Evolutionary conservation across 2,113 vertebrate species (phyloP).

Genomic region (Gadus chalcogrammus): DNA sequence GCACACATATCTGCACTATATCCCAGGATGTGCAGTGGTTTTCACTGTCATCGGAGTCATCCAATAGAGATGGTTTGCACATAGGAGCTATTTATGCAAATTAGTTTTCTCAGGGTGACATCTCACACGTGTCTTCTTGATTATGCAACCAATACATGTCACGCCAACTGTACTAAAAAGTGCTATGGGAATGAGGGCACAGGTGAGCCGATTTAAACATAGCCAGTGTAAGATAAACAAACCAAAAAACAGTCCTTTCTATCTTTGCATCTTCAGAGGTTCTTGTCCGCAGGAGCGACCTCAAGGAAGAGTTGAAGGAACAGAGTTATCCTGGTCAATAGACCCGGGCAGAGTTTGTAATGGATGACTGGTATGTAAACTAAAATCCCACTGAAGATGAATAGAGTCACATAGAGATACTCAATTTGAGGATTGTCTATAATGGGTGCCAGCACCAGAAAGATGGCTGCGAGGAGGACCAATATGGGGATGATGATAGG

Average conservation of each 20-base stretch:
- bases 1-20: too few species aligned
- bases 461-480: conserved; percentile 75
- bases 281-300: conserved; percentile 77
- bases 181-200: too few species aligned
- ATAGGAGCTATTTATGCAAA: too few species aligned
- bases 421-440: conserved; percentile 78
- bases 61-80: too few species aligned
- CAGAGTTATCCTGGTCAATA: conserved; percentile 71
- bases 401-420: conserved; percentile 79
- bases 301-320: conserved; percentile 86
- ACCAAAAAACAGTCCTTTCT: background rate
- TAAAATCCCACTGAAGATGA: conserved; percentile 78
- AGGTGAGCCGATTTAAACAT: background rate
- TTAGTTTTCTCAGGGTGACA: too few species aligned
- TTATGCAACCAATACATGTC: too few species aligned
- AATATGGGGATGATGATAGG: conserved; percentile 80
- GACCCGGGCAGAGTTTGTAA: conserved; percentile 72
- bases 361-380: conserved; percentile 82
- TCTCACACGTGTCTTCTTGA: too few species aligned
- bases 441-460: conserved; percentile 82
- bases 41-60: too few species aligned
- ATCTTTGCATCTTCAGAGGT: conserved; percentile 47
- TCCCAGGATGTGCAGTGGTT: too few species aligned
- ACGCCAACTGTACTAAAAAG: too few species aligned
- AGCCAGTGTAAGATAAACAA: too few species aligned